These are phyloP conservation scores for Leucoraja ocellata DNA, from an alignment of 2,797 vertebrate genomes.

Conservation along the genomic window DNA sequence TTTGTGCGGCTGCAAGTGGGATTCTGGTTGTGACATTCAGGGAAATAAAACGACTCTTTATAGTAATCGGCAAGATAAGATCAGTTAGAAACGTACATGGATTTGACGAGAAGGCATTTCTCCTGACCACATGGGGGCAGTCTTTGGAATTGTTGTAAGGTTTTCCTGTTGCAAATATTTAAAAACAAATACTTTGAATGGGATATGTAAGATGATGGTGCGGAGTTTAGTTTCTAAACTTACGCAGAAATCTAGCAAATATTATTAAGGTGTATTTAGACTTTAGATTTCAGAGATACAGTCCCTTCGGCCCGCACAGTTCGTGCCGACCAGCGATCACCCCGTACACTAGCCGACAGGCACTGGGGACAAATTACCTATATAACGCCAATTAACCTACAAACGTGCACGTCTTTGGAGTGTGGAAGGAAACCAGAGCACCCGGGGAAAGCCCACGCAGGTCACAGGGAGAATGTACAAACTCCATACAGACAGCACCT, in stretches of 20 bases:
- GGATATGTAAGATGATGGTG: background rate
- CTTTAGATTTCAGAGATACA: too few relatives aligned
- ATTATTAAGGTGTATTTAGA: background rate
- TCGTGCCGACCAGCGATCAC: too few relatives aligned
- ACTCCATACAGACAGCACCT: too few relatives aligned
- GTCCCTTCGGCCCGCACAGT: too few relatives aligned
- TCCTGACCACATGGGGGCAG: slow-evolving; percentile 35
- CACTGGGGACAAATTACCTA: too few relatives aligned
- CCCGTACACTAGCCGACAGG: too few relatives aligned
- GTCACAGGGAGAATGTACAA: too few relatives aligned
- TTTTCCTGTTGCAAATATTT: background rate
- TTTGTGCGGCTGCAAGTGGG: background rate
- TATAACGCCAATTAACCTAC: too few relatives aligned
- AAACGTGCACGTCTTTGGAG: too few relatives aligned
- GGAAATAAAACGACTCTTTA: background rate
- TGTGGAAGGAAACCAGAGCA: too few relatives aligned
- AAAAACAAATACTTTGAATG: background rate
- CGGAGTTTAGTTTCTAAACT: background rate
- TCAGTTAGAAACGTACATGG: background rate
- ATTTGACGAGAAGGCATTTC: background rate
- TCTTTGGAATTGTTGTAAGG: slow-evolving; percentile 24
- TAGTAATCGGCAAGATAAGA: background rate
- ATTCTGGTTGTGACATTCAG: background rate
- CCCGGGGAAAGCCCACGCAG: too few relatives aligned
- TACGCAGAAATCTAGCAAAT: background rate